Base-by-base conservation (phyloP, 2,888 invertebrate genomes). In the Melieria picta region DNA sequence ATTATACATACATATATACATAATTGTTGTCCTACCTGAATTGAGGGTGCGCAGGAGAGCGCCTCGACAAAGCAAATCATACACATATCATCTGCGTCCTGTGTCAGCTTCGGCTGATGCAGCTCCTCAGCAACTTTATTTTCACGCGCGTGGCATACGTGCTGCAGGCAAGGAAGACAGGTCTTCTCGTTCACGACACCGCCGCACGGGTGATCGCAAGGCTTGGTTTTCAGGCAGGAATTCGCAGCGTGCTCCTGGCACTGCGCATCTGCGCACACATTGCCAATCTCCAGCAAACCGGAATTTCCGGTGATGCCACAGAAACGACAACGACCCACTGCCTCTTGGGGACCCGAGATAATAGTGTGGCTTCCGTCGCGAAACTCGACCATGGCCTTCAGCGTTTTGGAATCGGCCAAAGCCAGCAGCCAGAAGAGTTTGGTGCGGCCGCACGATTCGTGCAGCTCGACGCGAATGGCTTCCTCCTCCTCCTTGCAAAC, bases 51-150 rank as follows among this genome's bases (percentile, higher is more conserved):
- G 77, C 95, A 97, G 47, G 97, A 94, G 57, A 99, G 88, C 0
- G 98, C 97, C 85, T 99, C 99, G 0, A 97, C 97, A 88, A 99
- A 99, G 86, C 99, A 99, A 80, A 99, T 96, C 96, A 99, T 98
- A 88, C 99, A 99, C 96, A 99, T 97, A 85, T 99, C 99, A 82
- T 99, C 99, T 0, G 96, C 96, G 86, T 99, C 99, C 87, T 99
- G 99, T 13, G 95, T 93, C 65, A 98, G 89, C 69, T 89, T 88
- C 6, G 87, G 87, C 52, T 84, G 84, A 48, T 81, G 83, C 57
- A 80, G 63, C 65, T 80, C 83, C 58, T 85, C 86, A 6, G 84
- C 84, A 61, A 81, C 71, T 74, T 85, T 84, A 60, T 85, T 87
- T 69, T 87, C 85, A 5, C 84, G 81, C 0, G 75, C 79, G 68